Percentiles rank a stretch among this genome's conserved stretches.
Evolutionary conservation across 2,113 vertebrate genomes (phyloP).

Genomic region (Gavia stellata): DNA sequence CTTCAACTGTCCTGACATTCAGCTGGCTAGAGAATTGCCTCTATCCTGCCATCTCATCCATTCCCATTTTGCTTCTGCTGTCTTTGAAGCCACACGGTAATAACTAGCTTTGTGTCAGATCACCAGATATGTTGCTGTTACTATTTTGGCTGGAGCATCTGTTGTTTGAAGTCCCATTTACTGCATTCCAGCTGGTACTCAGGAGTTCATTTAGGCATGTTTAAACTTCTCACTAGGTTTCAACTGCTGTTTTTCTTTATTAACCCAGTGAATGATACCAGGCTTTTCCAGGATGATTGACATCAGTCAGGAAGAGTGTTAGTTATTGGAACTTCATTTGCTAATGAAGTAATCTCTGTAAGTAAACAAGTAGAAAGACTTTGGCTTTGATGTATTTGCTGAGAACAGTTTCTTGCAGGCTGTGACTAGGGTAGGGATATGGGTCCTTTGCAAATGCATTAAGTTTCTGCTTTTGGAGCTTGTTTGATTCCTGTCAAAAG

Average conservation of each 20-base stretch:
- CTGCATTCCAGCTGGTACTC: background rate
- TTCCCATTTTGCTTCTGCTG: background rate
- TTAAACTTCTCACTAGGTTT: slow-evolving; percentile 11
- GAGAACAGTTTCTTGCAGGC: background rate
- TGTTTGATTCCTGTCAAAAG: background rate
- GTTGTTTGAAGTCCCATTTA: slow-evolving; percentile 22
- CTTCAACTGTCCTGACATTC: background rate
- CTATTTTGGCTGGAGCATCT: background rate
- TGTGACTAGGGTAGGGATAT: background rate
- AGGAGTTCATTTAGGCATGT: background rate
- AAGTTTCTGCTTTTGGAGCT: background rate
- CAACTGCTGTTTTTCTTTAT: slow-evolving; percentile 14
- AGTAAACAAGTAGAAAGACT: background rate
- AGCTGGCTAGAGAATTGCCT: background rate
- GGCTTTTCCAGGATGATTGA: slow-evolving; percentile 8
- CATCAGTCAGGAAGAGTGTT: background rate
- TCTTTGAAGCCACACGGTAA: background rate
- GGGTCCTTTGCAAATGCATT: background rate
- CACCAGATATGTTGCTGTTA: background rate
- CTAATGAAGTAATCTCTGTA: background rate
- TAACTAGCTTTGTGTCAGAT: slow-evolving; percentile 16
- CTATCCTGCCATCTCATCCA: background rate
- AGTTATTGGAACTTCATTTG: background rate
- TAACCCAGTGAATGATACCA: background rate
- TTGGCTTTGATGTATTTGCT: background rate